Conservation (phyloP, 2,888 invertebrate genomes). For the Trissolcus japonicus region DNA sequence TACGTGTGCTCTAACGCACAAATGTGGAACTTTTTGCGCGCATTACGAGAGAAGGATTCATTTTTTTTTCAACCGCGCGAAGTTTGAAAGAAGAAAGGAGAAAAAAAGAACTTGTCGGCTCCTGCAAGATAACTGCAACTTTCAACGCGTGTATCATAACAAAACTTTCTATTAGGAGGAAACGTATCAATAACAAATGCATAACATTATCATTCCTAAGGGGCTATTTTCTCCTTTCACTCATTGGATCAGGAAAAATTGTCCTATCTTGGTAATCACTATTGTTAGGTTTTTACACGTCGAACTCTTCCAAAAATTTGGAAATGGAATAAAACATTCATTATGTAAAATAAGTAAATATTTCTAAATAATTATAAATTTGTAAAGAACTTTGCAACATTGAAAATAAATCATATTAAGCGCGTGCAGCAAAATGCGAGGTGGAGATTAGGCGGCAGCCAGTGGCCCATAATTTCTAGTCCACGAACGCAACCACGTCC, state of each 20-base stretch:
- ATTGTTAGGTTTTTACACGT: no score
- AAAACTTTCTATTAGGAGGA: constrained; percentile 48
- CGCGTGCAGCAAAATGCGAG: not conserved
- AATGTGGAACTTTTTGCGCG: constrained; percentile 13
- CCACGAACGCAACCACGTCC: constrained; percentile 22
- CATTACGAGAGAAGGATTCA: constrained; percentile 7
- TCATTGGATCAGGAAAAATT: not conserved
- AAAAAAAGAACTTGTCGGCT: constrained; percentile 3
- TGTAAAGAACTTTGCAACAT: no score
- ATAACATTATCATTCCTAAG: constrained; percentile 25
- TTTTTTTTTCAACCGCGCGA: constrained; percentile 3
- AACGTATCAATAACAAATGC: constrained; percentile 45
- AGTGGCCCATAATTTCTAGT: constrained; percentile 26
- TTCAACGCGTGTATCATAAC: constrained; percentile 41
- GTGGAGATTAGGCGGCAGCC: constrained; percentile 1
- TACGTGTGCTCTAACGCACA: constrained; percentile 7
- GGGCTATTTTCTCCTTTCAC: constrained; percentile 46
- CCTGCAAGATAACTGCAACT: constrained; percentile 32
- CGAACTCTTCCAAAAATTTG: no score
- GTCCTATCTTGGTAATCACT: no score
- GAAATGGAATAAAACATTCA: no score
- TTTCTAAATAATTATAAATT: no score
- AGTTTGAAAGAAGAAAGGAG: constrained; percentile 16
- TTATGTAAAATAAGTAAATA: no score
- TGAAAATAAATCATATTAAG: not conserved